Base-by-base conservation (phyloP, 2,888 invertebrate genomes). In the Tachina lurida region DNA sequence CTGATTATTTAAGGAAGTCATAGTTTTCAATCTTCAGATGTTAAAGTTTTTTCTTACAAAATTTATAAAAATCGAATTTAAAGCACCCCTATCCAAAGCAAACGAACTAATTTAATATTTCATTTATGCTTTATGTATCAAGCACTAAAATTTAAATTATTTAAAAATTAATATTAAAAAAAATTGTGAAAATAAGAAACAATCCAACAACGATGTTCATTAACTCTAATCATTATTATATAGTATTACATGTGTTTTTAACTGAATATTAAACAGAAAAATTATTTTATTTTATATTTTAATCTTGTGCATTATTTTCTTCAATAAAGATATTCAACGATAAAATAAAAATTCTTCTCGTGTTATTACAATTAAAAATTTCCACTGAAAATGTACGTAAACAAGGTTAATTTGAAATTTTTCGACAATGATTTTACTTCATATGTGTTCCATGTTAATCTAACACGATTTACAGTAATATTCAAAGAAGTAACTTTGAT, bases 211-310 rank as follows among this genome's bases (percentile, higher is more conserved):
- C 39, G n/a, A 80, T 80, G 58, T 84, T 81, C 56, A 81, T 74
- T 81, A 73, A 62, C 54, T 80, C 68, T 77, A 78, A 84, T 68
- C n/a, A 80, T 89, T 85, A 82, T 76, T 84, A 68, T 77, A 91
- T 91, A 91, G 91, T 91, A 91, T 91, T 91, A 91, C 89, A 88
- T 90, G 90, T 91, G 91, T 91, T 91, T 90, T 90, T 89, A 89
- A 75, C 22, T 60, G 56, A 73, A 52, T 63, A 71, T 71, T 39
- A 56, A 54, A 60, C 15, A 60, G n/a, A 49, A 43, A 43, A 63
- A 49, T 71, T 58, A 73, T 45, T 71, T 19, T 77, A 81, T 85
- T 80, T 49, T 67, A 22, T 77, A 81, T 87, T 80, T 49, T 70
- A 79, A 87, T 86, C 52, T 67, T 85, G 73, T 68, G 80, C 74